A percentile compares a stretch with the other conserved stretches of the same genome.
Evolutionary conservation across 2,888 invertebrate genomes (phyloP).

Genomic region (Drosophila differens): DNA sequence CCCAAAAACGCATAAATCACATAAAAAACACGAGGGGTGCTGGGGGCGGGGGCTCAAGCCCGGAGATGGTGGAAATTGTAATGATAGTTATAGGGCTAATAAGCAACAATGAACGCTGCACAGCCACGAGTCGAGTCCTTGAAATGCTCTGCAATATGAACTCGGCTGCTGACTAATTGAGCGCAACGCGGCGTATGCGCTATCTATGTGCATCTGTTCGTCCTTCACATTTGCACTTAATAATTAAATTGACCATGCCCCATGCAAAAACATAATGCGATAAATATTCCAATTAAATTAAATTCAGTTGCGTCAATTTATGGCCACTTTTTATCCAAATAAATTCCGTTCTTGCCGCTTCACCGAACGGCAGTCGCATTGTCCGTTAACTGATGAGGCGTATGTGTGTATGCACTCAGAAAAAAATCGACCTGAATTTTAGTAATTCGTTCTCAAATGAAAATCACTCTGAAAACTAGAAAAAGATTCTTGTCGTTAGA

Average conservation of each 20-base stretch:
- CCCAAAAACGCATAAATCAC: conserved; percentile 69
- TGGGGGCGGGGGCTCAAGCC: background rate
- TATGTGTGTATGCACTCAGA: conserved; percentile 24
- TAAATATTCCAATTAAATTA: conserved; percentile 42
- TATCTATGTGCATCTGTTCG: background rate
- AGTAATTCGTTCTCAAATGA: background rate
- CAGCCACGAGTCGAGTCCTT: conserved; percentile 8
- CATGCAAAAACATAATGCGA: conserved; percentile 23
- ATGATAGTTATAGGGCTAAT: conserved; percentile 58
- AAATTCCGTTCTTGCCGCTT: conserved; percentile 21
- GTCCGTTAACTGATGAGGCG: conserved; percentile 1
- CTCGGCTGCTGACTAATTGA: conserved; percentile 35
- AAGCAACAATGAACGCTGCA: conserved; percentile 8
- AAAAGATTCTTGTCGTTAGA: too few species aligned
- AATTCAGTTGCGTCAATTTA: conserved; percentile 43
- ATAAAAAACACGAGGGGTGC: conserved; percentile 18
- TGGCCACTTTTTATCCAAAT: conserved; percentile 31
- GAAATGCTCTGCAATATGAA: conserved; percentile 20
- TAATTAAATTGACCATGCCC: conserved; percentile 20
- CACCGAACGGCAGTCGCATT: conserved; percentile 9
- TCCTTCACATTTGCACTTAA: background rate
- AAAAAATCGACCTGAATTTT: background rate
- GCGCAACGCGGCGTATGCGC: conserved; percentile 27
- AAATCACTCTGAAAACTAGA: background rate
- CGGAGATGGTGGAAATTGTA: conserved; percentile 48